Conservation (phyloP, 1,140 invertebrate species). For the Drosophila watanabei region DNA sequence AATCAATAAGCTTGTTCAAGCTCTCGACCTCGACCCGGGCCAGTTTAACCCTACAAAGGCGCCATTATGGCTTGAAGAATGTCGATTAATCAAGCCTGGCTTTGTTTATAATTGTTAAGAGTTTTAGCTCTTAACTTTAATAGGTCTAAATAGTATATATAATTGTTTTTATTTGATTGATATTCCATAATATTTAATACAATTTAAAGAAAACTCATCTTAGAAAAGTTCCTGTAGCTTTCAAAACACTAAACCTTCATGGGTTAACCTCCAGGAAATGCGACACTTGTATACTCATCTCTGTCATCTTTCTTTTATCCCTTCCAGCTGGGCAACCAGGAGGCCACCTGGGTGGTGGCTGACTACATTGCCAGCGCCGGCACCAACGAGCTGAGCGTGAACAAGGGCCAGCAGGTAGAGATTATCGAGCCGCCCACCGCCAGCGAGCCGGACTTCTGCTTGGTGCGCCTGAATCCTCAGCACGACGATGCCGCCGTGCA, state of each 20-base stretch:
- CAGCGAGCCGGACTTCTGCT: slow-evolving; percentile 88
- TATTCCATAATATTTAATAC: background rate
- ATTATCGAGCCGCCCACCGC: slow-evolving; percentile 90
- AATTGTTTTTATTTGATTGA: too few relatives aligned
- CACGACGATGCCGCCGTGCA: slow-evolving; percentile 88
- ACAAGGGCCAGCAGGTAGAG: slow-evolving; percentile 96
- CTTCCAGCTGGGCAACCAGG: slow-evolving; percentile 89
- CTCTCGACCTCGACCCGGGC: slow-evolving; percentile 53
- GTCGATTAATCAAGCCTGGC: background rate
- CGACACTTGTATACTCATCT: slow-evolving; percentile 32
- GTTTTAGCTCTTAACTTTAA: background rate
- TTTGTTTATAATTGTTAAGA: background rate
- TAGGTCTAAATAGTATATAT: too few relatives aligned
- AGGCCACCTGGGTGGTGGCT: slow-evolving; percentile 95
- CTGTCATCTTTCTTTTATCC: slow-evolving; percentile 21
- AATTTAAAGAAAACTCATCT: background rate
- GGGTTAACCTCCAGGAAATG: slow-evolving; percentile 27
- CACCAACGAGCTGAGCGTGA: slow-evolving; percentile 91
- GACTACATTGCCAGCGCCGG: slow-evolving; percentile 91
- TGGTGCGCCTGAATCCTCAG: slow-evolving; percentile 87
- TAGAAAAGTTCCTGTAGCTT: background rate
- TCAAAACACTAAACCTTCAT: background rate
- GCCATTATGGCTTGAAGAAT: slow-evolving; percentile 11
- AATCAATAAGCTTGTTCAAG: slow-evolving; percentile 63
- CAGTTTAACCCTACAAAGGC: slow-evolving; percentile 35